Base-by-base conservation (phyloP, 2,113 vertebrate species). In the Anthoscopus minutus region DNA sequence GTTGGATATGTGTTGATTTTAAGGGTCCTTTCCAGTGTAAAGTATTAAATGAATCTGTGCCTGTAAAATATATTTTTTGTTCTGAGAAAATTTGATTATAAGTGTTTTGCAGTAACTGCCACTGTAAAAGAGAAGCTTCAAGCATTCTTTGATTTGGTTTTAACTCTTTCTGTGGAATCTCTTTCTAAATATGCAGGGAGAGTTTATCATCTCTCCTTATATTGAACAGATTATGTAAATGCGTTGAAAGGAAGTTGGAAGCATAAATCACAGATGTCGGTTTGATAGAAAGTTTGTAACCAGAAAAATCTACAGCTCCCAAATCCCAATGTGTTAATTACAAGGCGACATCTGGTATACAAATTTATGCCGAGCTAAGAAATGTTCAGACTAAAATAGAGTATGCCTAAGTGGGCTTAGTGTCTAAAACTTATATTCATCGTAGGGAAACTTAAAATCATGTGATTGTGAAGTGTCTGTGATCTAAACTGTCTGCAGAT, bases 151-250 rank as follows among this genome's bases (percentile, higher is more conserved):
- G 66, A 95, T 97, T 97, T 94, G 73, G n/a, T 96, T 97, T 97
- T 95, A 97, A 93, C 58, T 92, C 80, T 96, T 80, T 96, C 89
- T 89, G 72, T 88, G 87, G 64, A 90, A 94, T 93, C 30, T 94
- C 37, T 95, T 95, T 96, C 96, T 96, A 97, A 97, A 96, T 94
- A 95, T 71, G 62, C 81, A 92, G 84, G 64, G 60, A 93, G 74
- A 97, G 89, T 97, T 93, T 97, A 95, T 98, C 93, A 96, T 98
- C 62, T 97, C 79, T 67, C 72, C 57, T 95, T 97, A 91, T 96
- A 98, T 97, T 33, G 53, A 97, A 97, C 93, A 97, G 94, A 97
- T 98, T 98, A 98, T 98, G 97, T 97, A 98, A 98, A 98, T 98
- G 85, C 95, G 97, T 97, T 97, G 92, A 97, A 97, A 97, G 86